A percentile compares a stretch with the other conserved stretches of the same genome.
phyloP scores from a whole-genome alignment of 2,113 vertebrate genomes.

The Ctenomys sociabilis region DNA sequence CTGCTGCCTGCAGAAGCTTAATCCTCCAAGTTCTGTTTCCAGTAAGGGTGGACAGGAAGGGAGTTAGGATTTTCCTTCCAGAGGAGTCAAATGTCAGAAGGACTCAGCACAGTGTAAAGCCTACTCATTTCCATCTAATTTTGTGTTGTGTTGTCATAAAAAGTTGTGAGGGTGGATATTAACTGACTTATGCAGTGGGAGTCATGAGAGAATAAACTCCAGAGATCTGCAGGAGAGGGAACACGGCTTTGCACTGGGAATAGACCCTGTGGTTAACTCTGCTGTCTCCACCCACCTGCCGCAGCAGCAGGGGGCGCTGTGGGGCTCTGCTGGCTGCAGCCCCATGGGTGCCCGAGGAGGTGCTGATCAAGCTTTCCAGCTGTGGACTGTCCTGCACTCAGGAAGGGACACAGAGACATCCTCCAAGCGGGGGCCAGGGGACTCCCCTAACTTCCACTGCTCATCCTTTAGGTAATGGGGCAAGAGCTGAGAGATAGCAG shows the following conservation, averaged over 20 bases:
- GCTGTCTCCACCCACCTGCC: not conserved
- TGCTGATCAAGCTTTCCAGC: not conserved
- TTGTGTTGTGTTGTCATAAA: not conserved
- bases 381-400: not conserved
- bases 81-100: not conserved
- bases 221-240: not conserved
- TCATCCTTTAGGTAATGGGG: slow-evolving; percentile 51
- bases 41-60: not conserved
- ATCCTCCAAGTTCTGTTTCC: not conserved
- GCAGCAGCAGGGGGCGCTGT: not conserved
- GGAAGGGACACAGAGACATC: not conserved
- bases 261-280: no score
- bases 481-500: slow-evolving; percentile 63
- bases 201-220: not conserved
- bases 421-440: not conserved
- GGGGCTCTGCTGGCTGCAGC: not conserved
- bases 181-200: not conserved
- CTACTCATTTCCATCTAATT: not conserved
- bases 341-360: not conserved
- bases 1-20: not conserved
- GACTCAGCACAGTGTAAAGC: not conserved
- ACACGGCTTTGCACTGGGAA: not conserved
- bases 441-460: not conserved
- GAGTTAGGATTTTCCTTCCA: not conserved
- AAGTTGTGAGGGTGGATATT: not conserved